Evolutionary conservation across 2,113 vertebrate genomes (phyloP).

Genomic region (Melanotaenia duboulayi): DNA sequence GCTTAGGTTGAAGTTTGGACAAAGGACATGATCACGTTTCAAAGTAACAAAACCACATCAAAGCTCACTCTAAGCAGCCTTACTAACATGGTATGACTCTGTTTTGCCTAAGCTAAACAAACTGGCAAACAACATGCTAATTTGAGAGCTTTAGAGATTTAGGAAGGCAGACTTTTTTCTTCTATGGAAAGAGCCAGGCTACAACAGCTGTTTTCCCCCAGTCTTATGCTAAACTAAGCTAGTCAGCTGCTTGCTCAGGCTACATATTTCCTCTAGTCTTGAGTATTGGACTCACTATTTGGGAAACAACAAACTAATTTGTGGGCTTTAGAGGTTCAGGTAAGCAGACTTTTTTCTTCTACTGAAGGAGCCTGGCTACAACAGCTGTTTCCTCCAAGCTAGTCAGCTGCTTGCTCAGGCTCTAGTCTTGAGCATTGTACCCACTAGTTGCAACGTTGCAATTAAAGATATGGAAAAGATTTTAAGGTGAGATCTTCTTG

Average conservation of each 20-base stretch:
- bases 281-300: not conserved
- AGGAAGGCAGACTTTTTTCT: not conserved
- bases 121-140: not conserved
- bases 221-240: not conserved
- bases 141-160: not conserved
- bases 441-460: not conserved
- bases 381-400: not conserved
- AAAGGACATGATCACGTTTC: rapidly evolving
- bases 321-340: not conserved
- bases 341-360: not conserved
- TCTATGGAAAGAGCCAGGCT: not conserved
- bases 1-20: not conserved
- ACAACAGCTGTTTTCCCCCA: not conserved
- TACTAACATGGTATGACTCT: no score
- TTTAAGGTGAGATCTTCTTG: not conserved
- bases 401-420: not conserved
- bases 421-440: not conserved
- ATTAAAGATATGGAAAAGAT: not conserved
- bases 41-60: constrained; percentile 13
- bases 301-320: not conserved
- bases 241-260: not conserved
- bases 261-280: not conserved
- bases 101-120: not conserved
- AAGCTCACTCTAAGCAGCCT: no score
- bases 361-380: not conserved